Evolutionary conservation across 2,113 vertebrate genomes (phyloP).

Genomic region (Epinephelus cyanopodus): DNA sequence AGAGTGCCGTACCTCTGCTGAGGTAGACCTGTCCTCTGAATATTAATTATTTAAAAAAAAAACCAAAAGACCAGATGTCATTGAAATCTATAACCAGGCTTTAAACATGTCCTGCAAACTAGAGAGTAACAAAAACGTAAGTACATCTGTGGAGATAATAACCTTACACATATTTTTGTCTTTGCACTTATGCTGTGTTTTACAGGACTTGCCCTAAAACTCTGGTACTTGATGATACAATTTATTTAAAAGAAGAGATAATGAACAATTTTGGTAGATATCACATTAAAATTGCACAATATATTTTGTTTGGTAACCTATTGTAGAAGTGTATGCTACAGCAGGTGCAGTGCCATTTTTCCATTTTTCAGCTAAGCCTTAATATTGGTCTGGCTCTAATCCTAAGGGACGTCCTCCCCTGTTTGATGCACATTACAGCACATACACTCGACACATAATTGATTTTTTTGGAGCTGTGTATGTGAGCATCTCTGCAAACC

Average conservation of each 20-base stretch:
- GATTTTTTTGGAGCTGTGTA: not conserved
- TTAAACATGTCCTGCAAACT: not conserved
- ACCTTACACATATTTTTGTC: too few relatives aligned
- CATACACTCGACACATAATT: not conserved
- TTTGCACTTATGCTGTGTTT: too few relatives aligned
- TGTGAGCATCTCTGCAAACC: not conserved
- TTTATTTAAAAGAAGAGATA: too few relatives aligned
- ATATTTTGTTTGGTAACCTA: not conserved
- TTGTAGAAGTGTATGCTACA: not conserved
- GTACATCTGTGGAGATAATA: not conserved
- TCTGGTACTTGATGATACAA: too few relatives aligned
- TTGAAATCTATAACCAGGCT: not conserved
- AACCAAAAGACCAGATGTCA: not conserved
- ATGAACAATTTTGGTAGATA: not conserved
- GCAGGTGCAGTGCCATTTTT: not conserved
- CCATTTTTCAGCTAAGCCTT: not conserved
- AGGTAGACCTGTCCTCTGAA: not conserved
- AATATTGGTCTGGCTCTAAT: not conserved
- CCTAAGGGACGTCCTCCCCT: not conserved
- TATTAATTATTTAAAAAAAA: not conserved
- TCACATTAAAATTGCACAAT: not conserved
- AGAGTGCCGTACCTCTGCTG: not conserved
- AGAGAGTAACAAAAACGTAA: not conserved
- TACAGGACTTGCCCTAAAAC: too few relatives aligned
- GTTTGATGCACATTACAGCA: not conserved